These are phyloP conservation scores for Pipistrellus kuhlii DNA, from an alignment of 2,797 vertebrate species.

Conservation along the genomic window DNA sequence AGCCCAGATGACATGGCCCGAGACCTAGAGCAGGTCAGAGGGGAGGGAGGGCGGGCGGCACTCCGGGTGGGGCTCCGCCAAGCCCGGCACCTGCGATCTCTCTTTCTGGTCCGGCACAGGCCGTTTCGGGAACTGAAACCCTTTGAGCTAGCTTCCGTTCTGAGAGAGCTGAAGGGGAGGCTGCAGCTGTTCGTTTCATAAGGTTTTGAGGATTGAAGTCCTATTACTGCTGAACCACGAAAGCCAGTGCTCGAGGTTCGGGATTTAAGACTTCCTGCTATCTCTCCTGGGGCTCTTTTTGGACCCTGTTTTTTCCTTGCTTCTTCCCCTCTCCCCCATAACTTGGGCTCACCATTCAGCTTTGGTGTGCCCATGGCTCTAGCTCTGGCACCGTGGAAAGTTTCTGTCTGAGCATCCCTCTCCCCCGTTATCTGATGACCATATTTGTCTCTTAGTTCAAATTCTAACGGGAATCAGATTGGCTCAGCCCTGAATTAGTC, in stretches of 20 bases:
- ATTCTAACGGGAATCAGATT: conserved; percentile 34
- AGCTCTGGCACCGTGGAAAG: background rate
- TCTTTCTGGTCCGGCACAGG: background rate
- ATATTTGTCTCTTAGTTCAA: background rate
- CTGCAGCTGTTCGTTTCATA: background rate
- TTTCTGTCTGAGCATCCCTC: background rate
- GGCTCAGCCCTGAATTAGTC: background rate
- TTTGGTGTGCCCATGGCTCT: background rate
- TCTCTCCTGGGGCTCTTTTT: background rate
- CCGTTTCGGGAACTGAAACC: conserved; percentile 38
- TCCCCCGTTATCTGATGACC: background rate
- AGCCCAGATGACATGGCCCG: conserved; percentile 96
- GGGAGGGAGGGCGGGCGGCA: background rate
- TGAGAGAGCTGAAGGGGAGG: background rate
- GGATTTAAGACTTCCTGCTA: background rate
- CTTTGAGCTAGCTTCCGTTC: background rate
- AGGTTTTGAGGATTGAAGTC: background rate
- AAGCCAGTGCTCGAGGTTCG: background rate
- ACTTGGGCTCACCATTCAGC: background rate
- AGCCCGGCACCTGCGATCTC: background rate
- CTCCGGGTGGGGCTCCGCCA: background rate
- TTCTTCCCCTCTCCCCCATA: background rate
- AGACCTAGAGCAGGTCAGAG: conserved; percentile 95
- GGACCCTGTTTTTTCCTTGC: background rate
- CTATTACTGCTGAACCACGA: background rate